Percentiles rank a stretch among this genome's conserved stretches.
These are phyloP conservation scores for Drosophila pruinosa DNA, from an alignment of 1,140 invertebrate species.

Conservation along the genomic window DNA sequence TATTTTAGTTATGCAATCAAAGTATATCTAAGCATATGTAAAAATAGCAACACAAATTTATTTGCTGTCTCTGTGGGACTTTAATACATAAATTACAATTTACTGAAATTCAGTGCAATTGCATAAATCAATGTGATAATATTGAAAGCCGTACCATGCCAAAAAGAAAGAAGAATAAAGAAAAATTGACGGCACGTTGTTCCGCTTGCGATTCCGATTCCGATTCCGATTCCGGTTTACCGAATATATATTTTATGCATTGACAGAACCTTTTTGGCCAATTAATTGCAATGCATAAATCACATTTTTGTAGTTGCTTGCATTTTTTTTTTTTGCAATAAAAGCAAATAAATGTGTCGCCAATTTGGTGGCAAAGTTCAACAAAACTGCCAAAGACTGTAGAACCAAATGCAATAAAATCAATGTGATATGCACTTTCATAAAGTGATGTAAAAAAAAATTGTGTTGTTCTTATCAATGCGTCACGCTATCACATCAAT, in stretches of 20 bases:
- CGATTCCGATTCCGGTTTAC: conserved; percentile 57
- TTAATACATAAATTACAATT: conserved; percentile 38
- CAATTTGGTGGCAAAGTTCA: not conserved
- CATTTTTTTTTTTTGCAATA: conserved; percentile 24
- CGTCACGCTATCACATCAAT: not conserved
- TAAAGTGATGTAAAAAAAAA: not conserved
- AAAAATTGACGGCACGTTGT: conserved; percentile 31
- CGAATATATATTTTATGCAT: conserved; percentile 19
- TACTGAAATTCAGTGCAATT: conserved; percentile 24
- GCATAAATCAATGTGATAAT: conserved; percentile 43
- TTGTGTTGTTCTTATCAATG: conserved; percentile 1
- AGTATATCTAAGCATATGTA: too few relatives aligned
- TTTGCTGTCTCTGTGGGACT: conserved; percentile 6
- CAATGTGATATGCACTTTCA: not conserved
- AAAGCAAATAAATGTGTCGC: conserved; percentile 32
- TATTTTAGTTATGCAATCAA: too few relatives aligned
- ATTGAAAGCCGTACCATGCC: conserved; percentile 4
- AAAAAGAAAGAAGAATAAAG: conserved; percentile 5
- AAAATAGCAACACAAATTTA: not conserved
- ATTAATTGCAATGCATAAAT: conserved; percentile 67
- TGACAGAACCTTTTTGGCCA: conserved; percentile 49
- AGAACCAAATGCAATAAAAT: not conserved
- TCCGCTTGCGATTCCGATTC: conserved; percentile 42
- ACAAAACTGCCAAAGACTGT: not conserved
- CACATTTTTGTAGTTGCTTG: conserved; percentile 37